A percentile compares a stretch with the other conserved stretches of the same genome.
Conservation (phyloP, 2,888 invertebrate genomes). For the Andrena bucephala region DNA sequence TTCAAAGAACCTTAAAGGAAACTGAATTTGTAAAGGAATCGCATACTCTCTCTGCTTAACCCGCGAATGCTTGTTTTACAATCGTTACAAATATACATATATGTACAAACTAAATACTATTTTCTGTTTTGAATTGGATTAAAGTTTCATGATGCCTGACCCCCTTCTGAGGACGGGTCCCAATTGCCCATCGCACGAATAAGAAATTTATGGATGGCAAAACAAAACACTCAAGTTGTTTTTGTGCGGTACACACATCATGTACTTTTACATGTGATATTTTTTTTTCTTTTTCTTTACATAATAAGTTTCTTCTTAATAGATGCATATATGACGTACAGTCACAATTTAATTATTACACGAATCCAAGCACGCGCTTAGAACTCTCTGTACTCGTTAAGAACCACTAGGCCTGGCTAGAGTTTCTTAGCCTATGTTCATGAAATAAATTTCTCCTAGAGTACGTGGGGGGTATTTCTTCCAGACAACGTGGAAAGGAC, state of each 20-base stretch:
- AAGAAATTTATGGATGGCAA: conserved; percentile 67
- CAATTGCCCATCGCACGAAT: conserved; percentile 56
- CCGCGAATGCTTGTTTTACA: conserved; percentile 72
- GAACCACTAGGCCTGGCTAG: conserved; percentile 70
- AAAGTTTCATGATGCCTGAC: conserved; percentile 65
- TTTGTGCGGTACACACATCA: conserved; percentile 72
- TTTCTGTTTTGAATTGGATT: conserved; percentile 61
- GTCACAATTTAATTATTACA: conserved; percentile 56
- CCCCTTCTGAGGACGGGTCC: conserved; percentile 49
- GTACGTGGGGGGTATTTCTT: conserved; percentile 69
- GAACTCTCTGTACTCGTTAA: conserved; percentile 62
- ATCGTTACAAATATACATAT: conserved; percentile 77
- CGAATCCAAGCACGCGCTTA: conserved; percentile 66
- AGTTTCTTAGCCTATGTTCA: conserved; percentile 65
- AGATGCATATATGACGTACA: conserved; percentile 53
- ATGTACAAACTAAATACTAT: conserved; percentile 75
- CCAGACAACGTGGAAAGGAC: conserved; percentile 79
- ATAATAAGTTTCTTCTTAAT: conserved; percentile 57
- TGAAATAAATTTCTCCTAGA: conserved; percentile 66
- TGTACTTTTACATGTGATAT: conserved; percentile 67
- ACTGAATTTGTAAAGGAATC: conserved; percentile 70
- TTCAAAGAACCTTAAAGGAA: conserved; percentile 73
- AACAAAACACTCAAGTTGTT: conserved; percentile 67
- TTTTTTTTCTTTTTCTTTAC: conserved; percentile 49
- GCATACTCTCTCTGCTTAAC: conserved; percentile 69